A percentile compares a stretch with the other conserved stretches of the same genome.
phyloP scores from a whole-genome alignment of 2,113 vertebrate genomes.

The Hippolais icterina region DNA sequence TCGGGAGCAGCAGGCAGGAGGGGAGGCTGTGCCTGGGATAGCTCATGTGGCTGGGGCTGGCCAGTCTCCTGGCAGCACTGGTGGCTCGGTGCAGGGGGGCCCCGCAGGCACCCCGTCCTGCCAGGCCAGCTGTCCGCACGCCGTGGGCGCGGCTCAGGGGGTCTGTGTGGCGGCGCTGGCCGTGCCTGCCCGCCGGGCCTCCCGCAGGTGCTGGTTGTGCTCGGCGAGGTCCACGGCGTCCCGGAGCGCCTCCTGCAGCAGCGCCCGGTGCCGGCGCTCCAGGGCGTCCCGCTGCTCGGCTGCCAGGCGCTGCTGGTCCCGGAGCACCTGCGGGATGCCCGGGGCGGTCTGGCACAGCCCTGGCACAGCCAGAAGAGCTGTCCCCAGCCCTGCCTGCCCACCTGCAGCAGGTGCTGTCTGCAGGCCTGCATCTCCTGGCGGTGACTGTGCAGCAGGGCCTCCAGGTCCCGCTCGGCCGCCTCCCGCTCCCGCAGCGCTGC shows the following conservation, averaged over 20 bases:
- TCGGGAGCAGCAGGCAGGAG: not conserved
- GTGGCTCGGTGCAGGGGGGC: not conserved
- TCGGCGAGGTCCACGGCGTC: constrained; percentile 74
- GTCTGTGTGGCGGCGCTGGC: constrained; percentile 7
- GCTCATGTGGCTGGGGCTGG: not conserved
- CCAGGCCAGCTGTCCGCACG: fast-evolving
- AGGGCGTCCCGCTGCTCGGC: constrained; percentile 73
- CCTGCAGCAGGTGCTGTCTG: constrained; percentile 80
- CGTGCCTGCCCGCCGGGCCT: constrained; percentile 36
- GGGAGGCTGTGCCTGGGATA: not conserved
- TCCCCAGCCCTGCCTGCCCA: constrained; percentile 41
- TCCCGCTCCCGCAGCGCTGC: constrained; percentile 74
- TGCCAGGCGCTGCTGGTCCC: constrained; percentile 73
- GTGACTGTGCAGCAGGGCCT: constrained; percentile 65
- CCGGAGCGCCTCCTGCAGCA: constrained; percentile 78
- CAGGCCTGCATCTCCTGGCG: constrained; percentile 63
- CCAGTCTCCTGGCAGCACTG: fast-evolving
- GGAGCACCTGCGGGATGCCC: constrained; percentile 73
- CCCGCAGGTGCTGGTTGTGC: constrained; percentile 76
- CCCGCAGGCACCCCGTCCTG: fast-evolving
- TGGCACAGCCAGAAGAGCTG: fast-evolving
- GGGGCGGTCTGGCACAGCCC: not conserved
- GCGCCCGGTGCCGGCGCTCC: constrained; percentile 67
- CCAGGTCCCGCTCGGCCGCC: constrained; percentile 73
- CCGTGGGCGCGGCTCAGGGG: not conserved